These are phyloP conservation scores for Drosophila pruinosa DNA, from an alignment of 1,140 invertebrate genomes.

Conservation along the genomic window DNA sequence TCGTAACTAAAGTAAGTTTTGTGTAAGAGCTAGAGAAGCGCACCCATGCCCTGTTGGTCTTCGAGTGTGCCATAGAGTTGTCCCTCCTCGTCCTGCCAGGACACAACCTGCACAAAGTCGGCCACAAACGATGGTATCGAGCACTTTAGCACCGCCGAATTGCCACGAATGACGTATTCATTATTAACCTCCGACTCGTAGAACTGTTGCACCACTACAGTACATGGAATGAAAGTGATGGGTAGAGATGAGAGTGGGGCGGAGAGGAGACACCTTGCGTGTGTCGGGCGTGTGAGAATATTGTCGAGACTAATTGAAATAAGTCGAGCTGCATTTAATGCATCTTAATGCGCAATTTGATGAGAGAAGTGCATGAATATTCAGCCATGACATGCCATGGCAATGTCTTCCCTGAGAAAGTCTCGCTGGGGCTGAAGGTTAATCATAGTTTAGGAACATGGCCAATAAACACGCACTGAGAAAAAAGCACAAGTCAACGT, in stretches of 20 bases:
- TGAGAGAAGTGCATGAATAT: constrained; percentile 37
- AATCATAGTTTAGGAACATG: constrained; percentile 64
- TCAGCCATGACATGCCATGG: constrained; percentile 21
- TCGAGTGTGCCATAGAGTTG: constrained; percentile 75
- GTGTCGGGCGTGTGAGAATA: constrained; percentile 60
- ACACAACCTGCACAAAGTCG: constrained; percentile 87
- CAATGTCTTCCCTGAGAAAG: constrained; percentile 62
- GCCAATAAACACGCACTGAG: constrained; percentile 57
- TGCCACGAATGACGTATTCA: constrained; percentile 88
- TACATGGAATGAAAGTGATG: background rate
- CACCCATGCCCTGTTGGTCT: constrained; percentile 71
- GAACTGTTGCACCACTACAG: constrained; percentile 89
- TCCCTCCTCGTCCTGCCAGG: constrained; percentile 87
- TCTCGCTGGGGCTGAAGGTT: constrained; percentile 36
- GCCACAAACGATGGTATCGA: constrained; percentile 88
- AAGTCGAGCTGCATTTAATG: constrained; percentile 47
- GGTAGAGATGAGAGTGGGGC: constrained; percentile 14
- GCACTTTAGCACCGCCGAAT: constrained; percentile 88
- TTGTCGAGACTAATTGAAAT: constrained; percentile 62
- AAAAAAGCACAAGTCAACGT: constrained; percentile 20
- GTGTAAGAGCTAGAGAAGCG: background rate
- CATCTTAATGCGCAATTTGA: constrained; percentile 55
- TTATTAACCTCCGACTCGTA: constrained; percentile 91
- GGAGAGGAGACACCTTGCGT: constrained; percentile 47
- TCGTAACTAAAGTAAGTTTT: background rate